These are phyloP conservation scores for Oophaga sylvatica DNA, from an alignment of 2,797 vertebrate species.

Conservation along the genomic window DNA sequence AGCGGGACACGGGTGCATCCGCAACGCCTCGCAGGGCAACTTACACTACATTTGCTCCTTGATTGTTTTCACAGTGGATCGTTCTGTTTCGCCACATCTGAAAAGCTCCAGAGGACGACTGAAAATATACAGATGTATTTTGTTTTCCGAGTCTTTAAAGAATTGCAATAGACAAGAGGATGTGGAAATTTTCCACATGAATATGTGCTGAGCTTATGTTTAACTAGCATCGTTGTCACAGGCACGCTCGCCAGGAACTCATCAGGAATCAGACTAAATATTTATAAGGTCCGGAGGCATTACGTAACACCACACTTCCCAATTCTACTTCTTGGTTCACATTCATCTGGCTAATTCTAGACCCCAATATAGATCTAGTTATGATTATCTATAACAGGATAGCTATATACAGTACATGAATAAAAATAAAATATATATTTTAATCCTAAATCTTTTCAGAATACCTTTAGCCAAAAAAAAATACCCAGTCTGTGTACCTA, in stretches of 20 bases:
- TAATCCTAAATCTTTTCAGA: too few species aligned
- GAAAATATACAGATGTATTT: constrained; percentile 52
- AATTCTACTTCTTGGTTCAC: constrained; percentile 5
- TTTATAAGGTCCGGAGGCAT: constrained; percentile 53
- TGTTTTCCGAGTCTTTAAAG: constrained; percentile 49
- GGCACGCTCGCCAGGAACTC: constrained; percentile 47
- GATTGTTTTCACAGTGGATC: constrained; percentile 38
- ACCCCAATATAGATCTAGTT: neutral
- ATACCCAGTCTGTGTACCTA: too few species aligned
- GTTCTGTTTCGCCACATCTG: constrained; percentile 43
- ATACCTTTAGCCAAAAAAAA: too few species aligned
- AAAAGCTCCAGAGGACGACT: constrained; percentile 8
- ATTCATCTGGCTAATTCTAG: constrained; percentile 3
- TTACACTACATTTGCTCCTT: neutral
- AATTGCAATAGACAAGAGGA: constrained; percentile 45
- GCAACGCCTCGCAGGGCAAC: neutral
- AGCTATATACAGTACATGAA: neutral
- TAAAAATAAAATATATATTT: too few species aligned
- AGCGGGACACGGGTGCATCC: neutral
- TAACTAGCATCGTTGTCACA: constrained; percentile 51
- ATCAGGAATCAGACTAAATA: constrained; percentile 61
- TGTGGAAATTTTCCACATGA: constrained; percentile 56
- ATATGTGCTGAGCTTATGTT: constrained; percentile 55
- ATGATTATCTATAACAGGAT: neutral
- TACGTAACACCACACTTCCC: constrained; percentile 50